Conservation (phyloP, 2,113 vertebrate genomes). For the Aldabrachelys gigantea region DNA sequence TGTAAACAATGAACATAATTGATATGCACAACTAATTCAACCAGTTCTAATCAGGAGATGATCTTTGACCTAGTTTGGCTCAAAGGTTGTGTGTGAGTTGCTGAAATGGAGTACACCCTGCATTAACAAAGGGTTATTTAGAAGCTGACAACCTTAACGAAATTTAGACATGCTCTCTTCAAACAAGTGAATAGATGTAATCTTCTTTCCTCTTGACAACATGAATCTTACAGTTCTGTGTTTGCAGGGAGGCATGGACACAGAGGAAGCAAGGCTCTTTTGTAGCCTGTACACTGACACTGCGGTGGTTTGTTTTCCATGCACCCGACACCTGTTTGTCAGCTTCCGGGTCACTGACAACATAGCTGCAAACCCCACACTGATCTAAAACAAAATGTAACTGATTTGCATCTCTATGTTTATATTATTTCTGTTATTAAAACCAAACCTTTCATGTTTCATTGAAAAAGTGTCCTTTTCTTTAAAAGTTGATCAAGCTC, state of each 20-base stretch:
- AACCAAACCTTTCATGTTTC: background rate
- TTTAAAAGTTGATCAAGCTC: background rate
- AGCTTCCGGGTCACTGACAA: constrained; percentile 39
- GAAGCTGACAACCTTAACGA: background rate
- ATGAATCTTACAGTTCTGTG: background rate
- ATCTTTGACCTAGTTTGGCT: background rate
- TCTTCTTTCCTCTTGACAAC: constrained; percentile 1
- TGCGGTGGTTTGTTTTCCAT: constrained; percentile 7
- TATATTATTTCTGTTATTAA: background rate
- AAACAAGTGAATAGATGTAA: background rate
- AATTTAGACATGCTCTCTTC: background rate
- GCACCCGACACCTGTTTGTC: constrained; percentile 38
- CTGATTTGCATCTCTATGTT: background rate
- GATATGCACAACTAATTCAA: background rate
- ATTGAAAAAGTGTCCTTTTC: background rate
- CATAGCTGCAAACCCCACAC: background rate
- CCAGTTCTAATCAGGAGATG: background rate
- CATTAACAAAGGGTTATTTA: background rate
- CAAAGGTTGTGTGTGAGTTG: background rate
- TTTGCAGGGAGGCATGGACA: background rate
- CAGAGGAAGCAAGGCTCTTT: constrained; percentile 25
- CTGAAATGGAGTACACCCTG: background rate
- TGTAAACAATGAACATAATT: background rate
- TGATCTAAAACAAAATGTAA: background rate
- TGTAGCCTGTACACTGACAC: background rate